Evolutionary conservation across 2,113 vertebrate genomes (phyloP).

Genomic region (Sitta europaea): DNA sequence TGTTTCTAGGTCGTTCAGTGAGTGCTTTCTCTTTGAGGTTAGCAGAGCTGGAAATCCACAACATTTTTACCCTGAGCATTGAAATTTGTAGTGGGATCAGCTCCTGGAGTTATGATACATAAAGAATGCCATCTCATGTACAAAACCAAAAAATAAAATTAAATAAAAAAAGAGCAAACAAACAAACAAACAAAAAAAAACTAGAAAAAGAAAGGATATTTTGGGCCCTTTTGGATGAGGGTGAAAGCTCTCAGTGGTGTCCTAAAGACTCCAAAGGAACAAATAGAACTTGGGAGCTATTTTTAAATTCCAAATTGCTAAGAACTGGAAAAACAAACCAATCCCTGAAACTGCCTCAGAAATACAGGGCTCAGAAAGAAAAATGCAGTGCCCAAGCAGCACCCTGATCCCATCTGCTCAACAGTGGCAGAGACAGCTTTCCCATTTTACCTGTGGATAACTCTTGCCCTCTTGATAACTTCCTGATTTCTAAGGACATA

Average conservation of each 20-base stretch:
- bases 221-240: neutral
- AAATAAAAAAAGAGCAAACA: too few species aligned
- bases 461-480: neutral
- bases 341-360: neutral
- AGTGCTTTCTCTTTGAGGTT: neutral
- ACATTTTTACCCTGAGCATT: neutral
- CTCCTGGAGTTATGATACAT: neutral
- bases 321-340: neutral
- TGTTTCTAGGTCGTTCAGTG: neutral
- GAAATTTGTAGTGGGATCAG: neutral
- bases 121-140: neutral
- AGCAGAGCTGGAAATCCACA: neutral
- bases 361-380: neutral
- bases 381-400: neutral
- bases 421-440: neutral
- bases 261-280: neutral
- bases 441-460: neutral
- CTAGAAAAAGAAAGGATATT: neutral
- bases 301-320: neutral
- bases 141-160: too few species aligned
- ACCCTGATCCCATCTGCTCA: neutral
- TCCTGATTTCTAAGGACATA: neutral
- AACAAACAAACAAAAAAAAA: too few species aligned
- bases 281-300: neutral
- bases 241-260: neutral